These are phyloP conservation scores for Heliconius aoede DNA, from an alignment of 2,888 invertebrate genomes.

Conservation along the genomic window DNA sequence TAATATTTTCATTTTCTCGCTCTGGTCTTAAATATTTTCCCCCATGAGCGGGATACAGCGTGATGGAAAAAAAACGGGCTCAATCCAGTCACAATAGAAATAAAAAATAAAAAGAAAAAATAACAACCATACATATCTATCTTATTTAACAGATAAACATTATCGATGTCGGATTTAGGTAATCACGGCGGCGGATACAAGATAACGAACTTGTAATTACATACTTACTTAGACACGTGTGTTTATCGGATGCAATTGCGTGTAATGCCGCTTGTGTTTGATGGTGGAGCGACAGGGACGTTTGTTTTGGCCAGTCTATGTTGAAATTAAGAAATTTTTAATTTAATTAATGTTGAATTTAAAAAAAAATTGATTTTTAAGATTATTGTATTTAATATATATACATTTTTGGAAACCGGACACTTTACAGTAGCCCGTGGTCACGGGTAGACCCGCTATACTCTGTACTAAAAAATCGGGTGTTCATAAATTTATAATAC, in stretches of 20 bases:
- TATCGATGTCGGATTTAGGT: conserved; percentile 57
- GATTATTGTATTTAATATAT: too few relatives aligned
- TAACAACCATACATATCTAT: neutral
- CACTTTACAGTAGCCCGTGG: too few relatives aligned
- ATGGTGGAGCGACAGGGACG: conserved; percentile 49
- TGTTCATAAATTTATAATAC: too few relatives aligned
- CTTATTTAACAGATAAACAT: conserved; percentile 33
- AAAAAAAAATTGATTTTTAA: too few relatives aligned
- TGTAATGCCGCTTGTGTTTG: conserved; percentile 55
- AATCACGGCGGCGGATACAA: conserved; percentile 71
- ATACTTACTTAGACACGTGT: neutral
- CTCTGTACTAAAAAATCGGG: too few relatives aligned
- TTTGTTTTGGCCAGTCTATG: conserved; percentile 41
- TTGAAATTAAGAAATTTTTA: neutral
- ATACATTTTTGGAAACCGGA: too few relatives aligned
- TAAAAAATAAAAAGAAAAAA: neutral
- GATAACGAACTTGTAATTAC: conserved; percentile 60
- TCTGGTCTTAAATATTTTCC: neutral
- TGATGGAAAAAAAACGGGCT: neutral
- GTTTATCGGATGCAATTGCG: conserved; percentile 55
- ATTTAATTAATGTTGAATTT: neutral
- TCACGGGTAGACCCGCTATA: too few relatives aligned
- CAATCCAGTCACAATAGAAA: neutral
- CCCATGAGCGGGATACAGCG: neutral
- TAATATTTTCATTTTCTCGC: neutral